A percentile compares a stretch with the other conserved stretches of the same genome.
phyloP scores from a whole-genome alignment of 2,797 vertebrate genomes.

The Chelmon rostratus region DNA sequence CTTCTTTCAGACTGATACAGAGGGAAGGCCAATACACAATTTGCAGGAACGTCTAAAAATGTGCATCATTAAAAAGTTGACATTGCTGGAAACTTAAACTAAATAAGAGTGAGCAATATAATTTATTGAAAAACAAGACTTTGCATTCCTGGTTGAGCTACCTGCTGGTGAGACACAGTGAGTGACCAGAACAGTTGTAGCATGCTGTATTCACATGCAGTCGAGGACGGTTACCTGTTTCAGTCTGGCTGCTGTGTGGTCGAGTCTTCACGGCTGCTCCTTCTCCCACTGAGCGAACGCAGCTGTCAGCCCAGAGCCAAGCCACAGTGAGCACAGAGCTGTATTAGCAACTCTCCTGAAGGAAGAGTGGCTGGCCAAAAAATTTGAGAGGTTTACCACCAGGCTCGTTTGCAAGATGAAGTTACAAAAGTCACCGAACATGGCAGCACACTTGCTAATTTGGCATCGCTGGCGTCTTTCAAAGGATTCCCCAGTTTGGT shows the following conservation, averaged over 20 bases:
- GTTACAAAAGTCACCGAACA: constrained; percentile 12
- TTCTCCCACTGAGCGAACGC: constrained; percentile 35
- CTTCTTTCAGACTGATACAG: not conserved
- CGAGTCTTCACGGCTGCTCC: constrained; percentile 22
- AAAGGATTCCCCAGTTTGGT: not conserved
- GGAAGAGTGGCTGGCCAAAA: constrained; percentile 1
- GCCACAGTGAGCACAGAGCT: constrained; percentile 18
- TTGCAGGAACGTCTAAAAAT: not conserved
- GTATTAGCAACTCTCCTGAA: constrained; percentile 8
- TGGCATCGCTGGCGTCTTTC: not conserved
- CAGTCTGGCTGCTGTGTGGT: constrained; percentile 22
- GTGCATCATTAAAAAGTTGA: not conserved
- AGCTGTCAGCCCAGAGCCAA: constrained; percentile 32
- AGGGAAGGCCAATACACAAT: not conserved
- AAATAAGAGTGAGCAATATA: not conserved
- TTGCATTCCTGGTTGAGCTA: not conserved
- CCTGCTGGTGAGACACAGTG: not conserved
- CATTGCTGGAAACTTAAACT: not conserved
- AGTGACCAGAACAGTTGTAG: constrained; percentile 7
- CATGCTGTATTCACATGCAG: not conserved
- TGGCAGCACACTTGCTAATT: not conserved
- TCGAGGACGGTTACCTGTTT: constrained; percentile 10
- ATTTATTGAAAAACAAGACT: not conserved
- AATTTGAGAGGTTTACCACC: constrained; percentile 16
- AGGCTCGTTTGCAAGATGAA: constrained; percentile 3